phyloP scores from a whole-genome alignment of 2,113 vertebrate genomes.

The Hiodon tergisus region DNA sequence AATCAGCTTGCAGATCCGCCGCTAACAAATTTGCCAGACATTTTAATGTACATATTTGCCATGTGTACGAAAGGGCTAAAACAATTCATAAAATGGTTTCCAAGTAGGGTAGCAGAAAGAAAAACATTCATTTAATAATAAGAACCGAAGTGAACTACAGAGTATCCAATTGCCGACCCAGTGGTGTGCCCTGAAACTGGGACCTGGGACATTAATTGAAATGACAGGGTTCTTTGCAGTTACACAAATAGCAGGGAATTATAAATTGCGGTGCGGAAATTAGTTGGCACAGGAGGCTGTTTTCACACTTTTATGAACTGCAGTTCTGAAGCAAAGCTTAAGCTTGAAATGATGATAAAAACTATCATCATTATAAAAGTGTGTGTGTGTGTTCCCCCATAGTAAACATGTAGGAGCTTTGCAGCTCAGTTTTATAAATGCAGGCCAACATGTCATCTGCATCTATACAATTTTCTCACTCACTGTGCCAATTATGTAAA shows the following conservation, averaged over 20 bases:
- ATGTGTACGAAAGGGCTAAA: conserved; percentile 73
- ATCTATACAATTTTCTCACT: no score
- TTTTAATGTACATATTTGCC: conserved; percentile 20
- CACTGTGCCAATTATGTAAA: no score
- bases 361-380: no score
- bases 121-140: conserved; percentile 64
- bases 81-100: conserved; percentile 72
- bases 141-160: conserved; percentile 63
- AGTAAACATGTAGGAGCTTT: no score
- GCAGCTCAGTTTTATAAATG: no score
- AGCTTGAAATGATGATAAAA: no score
- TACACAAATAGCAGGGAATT: conserved; percentile 57
- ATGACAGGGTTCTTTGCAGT: conserved; percentile 40
- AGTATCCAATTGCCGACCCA: conserved; percentile 78
- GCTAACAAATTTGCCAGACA: no score
- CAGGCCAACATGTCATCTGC: no score
- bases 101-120: conserved; percentile 55
- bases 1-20: conserved; percentile 46
- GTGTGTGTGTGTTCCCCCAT: no score
- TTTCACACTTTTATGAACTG: no score
- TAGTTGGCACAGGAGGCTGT: neutral
- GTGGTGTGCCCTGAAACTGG: conserved; percentile 74
- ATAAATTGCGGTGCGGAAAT: conserved; percentile 61
- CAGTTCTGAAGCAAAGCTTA: no score
- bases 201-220: conserved; percentile 17